Conservation (phyloP, 1,140 invertebrate genomes). For the Solen grandis region DNA sequence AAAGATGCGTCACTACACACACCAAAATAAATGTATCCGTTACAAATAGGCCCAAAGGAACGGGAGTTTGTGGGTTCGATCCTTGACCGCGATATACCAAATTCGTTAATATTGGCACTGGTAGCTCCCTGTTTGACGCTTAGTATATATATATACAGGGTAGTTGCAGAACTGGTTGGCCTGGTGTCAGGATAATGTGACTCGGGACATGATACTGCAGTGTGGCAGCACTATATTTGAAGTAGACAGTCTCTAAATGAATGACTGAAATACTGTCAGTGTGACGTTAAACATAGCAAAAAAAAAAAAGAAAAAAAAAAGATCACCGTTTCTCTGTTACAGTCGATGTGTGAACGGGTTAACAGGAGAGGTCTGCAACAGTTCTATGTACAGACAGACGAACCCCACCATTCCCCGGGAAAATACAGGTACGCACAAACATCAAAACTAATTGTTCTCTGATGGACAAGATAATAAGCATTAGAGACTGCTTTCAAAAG, state of each 20-base stretch:
- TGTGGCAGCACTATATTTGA: background rate
- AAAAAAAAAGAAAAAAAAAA: background rate
- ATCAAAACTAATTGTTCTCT: background rate
- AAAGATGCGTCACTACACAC: background rate
- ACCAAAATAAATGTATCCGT: no score
- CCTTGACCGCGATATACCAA: no score
- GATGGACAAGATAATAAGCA: background rate
- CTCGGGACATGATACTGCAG: background rate
- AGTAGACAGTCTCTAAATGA: background rate
- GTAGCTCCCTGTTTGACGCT: no score
- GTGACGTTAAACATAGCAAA: background rate
- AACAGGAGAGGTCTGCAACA: slow-evolving; percentile 8
- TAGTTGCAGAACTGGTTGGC: no score
- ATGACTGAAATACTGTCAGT: background rate
- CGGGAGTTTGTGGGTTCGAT: no score
- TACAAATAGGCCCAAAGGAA: no score
- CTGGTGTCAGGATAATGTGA: no score
- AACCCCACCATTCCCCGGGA: slow-evolving; percentile 17
- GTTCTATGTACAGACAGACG: slow-evolving; percentile 16
- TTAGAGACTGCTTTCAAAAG: background rate
- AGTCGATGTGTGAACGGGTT: slow-evolving; percentile 48
- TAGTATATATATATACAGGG: no score
- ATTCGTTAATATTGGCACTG: no score
- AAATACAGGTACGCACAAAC: slow-evolving; percentile 53
- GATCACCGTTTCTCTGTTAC: background rate